phyloP scores from a whole-genome alignment of 2,888 invertebrate species.

The Cotesia congregata region DNA sequence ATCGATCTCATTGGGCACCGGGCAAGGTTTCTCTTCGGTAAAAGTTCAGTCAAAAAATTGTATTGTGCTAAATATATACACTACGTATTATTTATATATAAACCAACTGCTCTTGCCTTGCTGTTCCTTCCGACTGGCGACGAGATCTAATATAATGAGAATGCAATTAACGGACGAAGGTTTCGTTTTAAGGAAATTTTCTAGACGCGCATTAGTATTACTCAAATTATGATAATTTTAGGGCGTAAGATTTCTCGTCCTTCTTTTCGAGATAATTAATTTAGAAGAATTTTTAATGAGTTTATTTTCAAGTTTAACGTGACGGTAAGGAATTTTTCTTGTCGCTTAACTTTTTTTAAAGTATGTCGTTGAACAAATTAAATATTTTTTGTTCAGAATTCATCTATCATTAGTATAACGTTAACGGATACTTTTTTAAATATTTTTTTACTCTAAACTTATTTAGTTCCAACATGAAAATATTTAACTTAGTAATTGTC shows the following conservation, averaged over 20 bases:
- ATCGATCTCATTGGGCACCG: conserved; percentile 23
- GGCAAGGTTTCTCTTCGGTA: neutral
- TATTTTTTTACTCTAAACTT: neutral
- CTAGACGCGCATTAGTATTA: conserved; percentile 24
- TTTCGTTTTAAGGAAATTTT: neutral
- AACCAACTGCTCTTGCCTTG: conserved; percentile 11
- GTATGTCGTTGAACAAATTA: neutral
- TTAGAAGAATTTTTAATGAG: neutral
- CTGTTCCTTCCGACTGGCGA: neutral
- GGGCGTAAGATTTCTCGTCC: conserved; percentile 2
- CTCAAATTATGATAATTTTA: conserved; percentile 36
- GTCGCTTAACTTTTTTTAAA: neutral
- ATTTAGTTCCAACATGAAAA: conserved; percentile 27
- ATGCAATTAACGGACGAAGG: conserved; percentile 8
- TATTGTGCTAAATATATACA: neutral
- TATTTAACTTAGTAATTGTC: conserved; percentile 15
- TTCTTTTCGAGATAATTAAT: neutral
- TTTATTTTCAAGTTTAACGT: neutral
- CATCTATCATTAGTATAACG: neutral
- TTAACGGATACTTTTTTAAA: neutral
- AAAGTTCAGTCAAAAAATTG: no score
- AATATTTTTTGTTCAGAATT: neutral
- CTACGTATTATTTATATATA: neutral
- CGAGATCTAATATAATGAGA: conserved; percentile 15
- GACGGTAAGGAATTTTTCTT: neutral